Percentiles rank a stretch among this genome's conserved stretches.
Evolutionary conservation across 2,888 invertebrate species (phyloP).

Genomic region (Minunthozetes semirufus): DNA sequence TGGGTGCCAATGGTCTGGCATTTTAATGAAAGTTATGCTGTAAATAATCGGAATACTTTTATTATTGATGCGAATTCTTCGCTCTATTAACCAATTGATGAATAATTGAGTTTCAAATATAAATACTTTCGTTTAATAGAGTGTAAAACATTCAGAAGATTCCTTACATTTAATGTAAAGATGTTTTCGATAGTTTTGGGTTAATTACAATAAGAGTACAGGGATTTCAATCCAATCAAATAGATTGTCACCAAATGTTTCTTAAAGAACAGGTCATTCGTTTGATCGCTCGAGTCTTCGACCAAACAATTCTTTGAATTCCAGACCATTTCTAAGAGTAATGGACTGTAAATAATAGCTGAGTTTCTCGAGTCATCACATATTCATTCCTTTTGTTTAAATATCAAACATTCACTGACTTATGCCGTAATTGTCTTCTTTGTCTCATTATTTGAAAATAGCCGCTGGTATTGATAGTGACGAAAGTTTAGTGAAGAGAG

Average conservation of each 20-base stretch:
- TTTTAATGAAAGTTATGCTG: background rate
- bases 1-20: background rate
- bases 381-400: background rate
- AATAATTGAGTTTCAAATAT: background rate
- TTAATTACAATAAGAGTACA: background rate
- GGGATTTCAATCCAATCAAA: background rate
- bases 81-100: background rate
- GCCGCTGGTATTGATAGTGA: background rate
- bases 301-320: too few relatives aligned
- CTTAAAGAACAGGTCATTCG: too few relatives aligned
- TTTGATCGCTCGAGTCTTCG: too few relatives aligned
- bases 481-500: conserved; percentile 27
- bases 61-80: background rate
- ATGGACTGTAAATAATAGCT: too few relatives aligned
- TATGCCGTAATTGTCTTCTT: background rate
- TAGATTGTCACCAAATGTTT: too few relatives aligned
- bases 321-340: too few relatives aligned
- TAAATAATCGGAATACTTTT: background rate
- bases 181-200: background rate
- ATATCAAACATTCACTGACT: background rate
- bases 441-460: background rate
- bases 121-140: background rate
- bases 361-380: too few relatives aligned
- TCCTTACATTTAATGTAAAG: background rate
- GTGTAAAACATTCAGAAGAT: background rate